Evolutionary conservation across 2,113 vertebrate species (phyloP).

Genomic region (Candoia aspera): DNA sequence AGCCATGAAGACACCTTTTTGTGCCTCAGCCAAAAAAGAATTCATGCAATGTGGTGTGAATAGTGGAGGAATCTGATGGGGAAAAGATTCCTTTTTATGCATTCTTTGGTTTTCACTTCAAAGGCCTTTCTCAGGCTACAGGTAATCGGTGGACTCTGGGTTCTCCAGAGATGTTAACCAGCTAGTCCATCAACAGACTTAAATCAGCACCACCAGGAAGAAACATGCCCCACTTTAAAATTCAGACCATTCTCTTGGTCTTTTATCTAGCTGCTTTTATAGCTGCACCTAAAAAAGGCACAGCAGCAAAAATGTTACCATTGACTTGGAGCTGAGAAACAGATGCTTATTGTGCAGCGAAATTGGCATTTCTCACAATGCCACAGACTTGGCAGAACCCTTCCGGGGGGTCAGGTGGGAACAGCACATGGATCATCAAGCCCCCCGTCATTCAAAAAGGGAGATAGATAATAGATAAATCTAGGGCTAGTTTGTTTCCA

Average conservation of each 20-base stretch:
- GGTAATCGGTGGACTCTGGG: constrained; percentile 8
- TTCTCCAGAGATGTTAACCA: constrained; percentile 8
- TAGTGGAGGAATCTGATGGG: neutral
- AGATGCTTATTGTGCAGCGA: neutral
- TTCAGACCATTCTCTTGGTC: constrained; percentile 13
- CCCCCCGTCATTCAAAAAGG: neutral
- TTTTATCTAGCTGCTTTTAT: neutral
- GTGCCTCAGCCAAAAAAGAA: neutral
- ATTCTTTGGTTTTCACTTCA: constrained; percentile 8
- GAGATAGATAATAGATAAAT: neutral
- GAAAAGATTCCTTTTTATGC: neutral
- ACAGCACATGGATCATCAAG: neutral
- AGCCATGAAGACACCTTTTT: constrained; percentile 8
- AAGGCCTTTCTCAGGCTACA: constrained; percentile 18
- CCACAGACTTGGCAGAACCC: neutral
- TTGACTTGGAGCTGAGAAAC: neutral
- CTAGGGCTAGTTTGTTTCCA: neutral
- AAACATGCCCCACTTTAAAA: constrained; percentile 11
- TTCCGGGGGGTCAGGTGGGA: neutral
- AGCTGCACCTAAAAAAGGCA: neutral
- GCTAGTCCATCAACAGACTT: constrained; percentile 12
- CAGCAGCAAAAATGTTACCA: constrained; percentile 10
- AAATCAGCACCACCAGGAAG: constrained; percentile 12
- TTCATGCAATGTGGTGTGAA: neutral
- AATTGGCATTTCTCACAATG: neutral